Conservation (phyloP, 2,113 vertebrate species). For the Phrynosoma blainvillii region DNA sequence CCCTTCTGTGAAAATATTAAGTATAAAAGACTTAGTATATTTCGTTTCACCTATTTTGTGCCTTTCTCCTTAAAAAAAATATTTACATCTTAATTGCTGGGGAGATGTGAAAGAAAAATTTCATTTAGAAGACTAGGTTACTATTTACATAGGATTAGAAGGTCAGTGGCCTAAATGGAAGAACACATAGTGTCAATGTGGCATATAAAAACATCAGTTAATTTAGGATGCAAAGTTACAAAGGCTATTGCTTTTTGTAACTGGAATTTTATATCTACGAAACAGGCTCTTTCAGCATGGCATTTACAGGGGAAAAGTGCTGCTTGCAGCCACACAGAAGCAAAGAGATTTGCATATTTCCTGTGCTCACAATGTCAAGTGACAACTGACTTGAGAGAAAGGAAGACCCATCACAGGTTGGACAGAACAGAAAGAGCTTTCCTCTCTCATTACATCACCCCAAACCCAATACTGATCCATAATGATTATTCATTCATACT, state of each 20-base stretch:
- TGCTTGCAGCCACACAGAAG: conserved; percentile 1
- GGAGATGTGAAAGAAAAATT: not conserved
- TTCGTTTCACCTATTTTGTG: not conserved
- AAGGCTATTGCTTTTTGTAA: not conserved
- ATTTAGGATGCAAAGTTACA: not conserved
- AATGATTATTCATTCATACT: not conserved
- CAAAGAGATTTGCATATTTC: not conserved
- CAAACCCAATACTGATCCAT: not conserved
- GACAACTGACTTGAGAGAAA: not conserved
- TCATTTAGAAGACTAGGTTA: not conserved
- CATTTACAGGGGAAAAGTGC: not conserved
- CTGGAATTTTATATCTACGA: not conserved
- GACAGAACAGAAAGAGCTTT: not conserved
- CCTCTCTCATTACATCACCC: not conserved
- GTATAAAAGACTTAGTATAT: conserved; percentile 12
- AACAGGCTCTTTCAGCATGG: not conserved
- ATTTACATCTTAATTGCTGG: not conserved
- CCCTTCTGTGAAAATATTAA: conserved; percentile 18
- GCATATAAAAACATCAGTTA: not conserved
- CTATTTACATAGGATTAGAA: conserved; percentile 12
- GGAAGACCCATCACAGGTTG: not conserved
- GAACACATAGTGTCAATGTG: not conserved
- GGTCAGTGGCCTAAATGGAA: not conserved
- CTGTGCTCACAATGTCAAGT: not conserved
- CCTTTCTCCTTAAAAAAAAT: not conserved